Evolutionary conservation across 30 jellyfish, hydroid and myxozoan genomes (phyloP).

Genomic region (Catostylus mosaicus): DNA sequence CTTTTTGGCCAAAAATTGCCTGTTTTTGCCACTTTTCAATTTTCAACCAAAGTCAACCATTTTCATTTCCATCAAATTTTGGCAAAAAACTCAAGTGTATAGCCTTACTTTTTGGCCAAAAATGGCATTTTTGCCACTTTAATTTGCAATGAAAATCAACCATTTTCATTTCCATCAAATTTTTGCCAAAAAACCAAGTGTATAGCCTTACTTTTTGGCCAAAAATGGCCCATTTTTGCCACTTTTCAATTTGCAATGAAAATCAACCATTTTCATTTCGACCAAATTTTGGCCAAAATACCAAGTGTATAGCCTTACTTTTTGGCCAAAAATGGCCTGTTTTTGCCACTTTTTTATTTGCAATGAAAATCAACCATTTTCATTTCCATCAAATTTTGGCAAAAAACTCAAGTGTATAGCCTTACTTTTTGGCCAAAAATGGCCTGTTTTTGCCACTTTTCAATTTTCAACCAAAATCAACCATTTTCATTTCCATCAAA

Average conservation of each 20-base stretch:
- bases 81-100: not conserved
- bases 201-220: not conserved
- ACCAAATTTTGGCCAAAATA: not conserved
- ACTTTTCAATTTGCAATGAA: not conserved
- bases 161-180: not conserved
- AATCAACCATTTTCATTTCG: not conserved
- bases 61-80: too few species aligned
- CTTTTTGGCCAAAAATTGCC: too few species aligned
- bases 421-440: too few species aligned
- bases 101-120: not conserved
- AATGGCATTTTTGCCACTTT: not conserved
- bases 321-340: not conserved
- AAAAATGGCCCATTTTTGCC: not conserved
- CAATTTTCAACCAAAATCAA: too few species aligned
- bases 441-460: too few species aligned
- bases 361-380: too few species aligned
- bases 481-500: too few species aligned
- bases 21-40: too few species aligned
- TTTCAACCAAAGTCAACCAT: too few species aligned
- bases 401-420: too few species aligned
- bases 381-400: too few species aligned
- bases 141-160: not conserved
- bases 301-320: not conserved
- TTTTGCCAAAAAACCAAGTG: not conserved
- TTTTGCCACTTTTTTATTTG: not conserved